Conservation (phyloP, 2,797 vertebrate genomes). For the Scyliorhinus canicula region DNA sequence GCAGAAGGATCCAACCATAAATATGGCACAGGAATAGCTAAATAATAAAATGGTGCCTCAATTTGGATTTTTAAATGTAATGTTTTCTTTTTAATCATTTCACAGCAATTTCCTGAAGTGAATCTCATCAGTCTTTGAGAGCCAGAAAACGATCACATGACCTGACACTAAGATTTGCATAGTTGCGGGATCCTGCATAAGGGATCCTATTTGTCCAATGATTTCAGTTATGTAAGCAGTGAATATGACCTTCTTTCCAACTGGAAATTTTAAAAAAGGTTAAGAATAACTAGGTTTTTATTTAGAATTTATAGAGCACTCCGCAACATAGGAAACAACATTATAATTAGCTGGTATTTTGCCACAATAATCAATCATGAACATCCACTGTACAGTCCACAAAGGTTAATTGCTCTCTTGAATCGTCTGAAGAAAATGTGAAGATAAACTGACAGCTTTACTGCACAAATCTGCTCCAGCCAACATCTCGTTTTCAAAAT, state of each 20-base stretch:
- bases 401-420: neutral
- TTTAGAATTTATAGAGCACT: neutral
- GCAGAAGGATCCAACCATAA: neutral
- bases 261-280: neutral
- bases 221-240: neutral
- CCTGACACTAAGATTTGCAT: neutral
- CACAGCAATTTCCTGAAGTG: neutral
- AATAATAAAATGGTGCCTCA: neutral
- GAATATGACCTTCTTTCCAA: neutral
- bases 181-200: neutral
- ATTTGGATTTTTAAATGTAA: neutral
- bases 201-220: neutral
- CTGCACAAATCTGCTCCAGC: neutral
- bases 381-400: neutral
- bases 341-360: neutral
- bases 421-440: neutral
- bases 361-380: neutral
- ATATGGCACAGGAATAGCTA: neutral
- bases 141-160: neutral
- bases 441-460: neutral
- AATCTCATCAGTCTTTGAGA: neutral
- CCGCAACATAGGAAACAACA: neutral
- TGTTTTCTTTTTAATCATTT: neutral
- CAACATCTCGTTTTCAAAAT: neutral
- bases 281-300: neutral